phyloP scores from a whole-genome alignment of 2,888 invertebrate species.

The Altica lythri region DNA sequence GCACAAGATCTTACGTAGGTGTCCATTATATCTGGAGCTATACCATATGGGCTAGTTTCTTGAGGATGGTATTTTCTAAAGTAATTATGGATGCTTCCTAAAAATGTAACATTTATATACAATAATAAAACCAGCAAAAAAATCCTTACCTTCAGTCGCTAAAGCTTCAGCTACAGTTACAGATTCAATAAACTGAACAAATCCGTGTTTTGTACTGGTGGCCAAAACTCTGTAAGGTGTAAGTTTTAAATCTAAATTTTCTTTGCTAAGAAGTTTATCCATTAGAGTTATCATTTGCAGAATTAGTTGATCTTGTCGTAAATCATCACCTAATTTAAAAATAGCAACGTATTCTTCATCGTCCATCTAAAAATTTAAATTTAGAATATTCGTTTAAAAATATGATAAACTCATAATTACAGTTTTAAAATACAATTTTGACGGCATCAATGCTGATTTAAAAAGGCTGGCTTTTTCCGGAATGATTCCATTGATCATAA shows the following conservation, averaged over 20 bases:
- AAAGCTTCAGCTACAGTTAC: conserved; percentile 90
- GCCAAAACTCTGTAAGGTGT: conserved; percentile 96
- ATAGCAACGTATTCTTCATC: conserved; percentile 90
- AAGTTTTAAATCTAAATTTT: conserved; percentile 94
- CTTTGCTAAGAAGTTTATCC: conserved; percentile 91
- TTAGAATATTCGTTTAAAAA: background rate
- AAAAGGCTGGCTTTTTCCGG: conserved; percentile 90
- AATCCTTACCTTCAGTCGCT: conserved; percentile 70
- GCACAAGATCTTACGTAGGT: conserved; percentile 95
- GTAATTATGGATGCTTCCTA: conserved; percentile 90
- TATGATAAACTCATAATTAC: conserved; percentile 42
- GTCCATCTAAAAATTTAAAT: conserved; percentile 54
- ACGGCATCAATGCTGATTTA: conserved; percentile 96
- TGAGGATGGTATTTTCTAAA: conserved; percentile 89
- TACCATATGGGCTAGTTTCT: conserved; percentile 86
- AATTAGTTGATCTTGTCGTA: conserved; percentile 96
- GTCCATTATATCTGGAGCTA: conserved; percentile 94
- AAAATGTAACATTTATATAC: conserved; percentile 44
- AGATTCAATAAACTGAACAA: conserved; percentile 94
- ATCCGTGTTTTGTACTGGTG: conserved; percentile 94
- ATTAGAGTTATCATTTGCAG: conserved; percentile 97
- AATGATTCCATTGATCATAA: conserved; percentile 81
- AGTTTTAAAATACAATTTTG: conserved; percentile 85
- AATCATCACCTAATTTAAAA: conserved; percentile 97
- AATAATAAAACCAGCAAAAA: background rate